Percentiles rank a stretch among this genome's conserved stretches.
Conservation (phyloP, 1,140 invertebrate genomes). For the Dinothrombium tinctorium region DNA sequence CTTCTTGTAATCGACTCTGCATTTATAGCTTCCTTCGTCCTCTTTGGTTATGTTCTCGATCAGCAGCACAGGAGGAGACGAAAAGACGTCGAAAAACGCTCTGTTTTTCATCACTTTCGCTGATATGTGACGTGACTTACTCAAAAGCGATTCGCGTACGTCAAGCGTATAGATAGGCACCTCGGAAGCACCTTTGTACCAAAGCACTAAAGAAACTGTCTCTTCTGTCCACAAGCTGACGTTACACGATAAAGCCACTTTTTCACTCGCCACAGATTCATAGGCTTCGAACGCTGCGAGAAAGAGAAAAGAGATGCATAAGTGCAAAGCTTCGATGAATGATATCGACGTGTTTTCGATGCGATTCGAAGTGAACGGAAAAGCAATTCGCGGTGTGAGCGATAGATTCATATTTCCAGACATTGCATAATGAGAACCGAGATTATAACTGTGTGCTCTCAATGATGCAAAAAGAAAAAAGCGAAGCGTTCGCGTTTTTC, state of each 20-base stretch:
- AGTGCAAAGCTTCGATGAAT: too few species aligned
- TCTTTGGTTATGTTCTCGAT: slow-evolving; percentile 45
- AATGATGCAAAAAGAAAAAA: too few species aligned
- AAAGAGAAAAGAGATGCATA: too few species aligned
- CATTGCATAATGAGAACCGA: too few species aligned
- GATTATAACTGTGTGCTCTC: too few species aligned
- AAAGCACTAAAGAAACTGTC: slow-evolving; percentile 51
- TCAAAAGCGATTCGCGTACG: slow-evolving; percentile 6
- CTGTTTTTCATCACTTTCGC: slow-evolving; percentile 13
- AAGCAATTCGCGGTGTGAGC: too few species aligned
- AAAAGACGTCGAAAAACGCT: slow-evolving; percentile 7
- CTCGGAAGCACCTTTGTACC: slow-evolving; percentile 43
- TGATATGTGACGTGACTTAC: slow-evolving; percentile 3
- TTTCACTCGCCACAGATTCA: too few species aligned
- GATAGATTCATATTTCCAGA: too few species aligned
- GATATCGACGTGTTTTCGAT: too few species aligned
- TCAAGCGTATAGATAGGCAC: slow-evolving; percentile 17
- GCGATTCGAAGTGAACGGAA: too few species aligned
- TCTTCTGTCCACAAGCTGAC: slow-evolving; percentile 40
- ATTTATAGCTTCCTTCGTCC: slow-evolving; percentile 65
- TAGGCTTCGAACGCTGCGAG: too few species aligned
- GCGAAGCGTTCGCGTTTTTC: too few species aligned
- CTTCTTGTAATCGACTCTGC: slow-evolving; percentile 65
- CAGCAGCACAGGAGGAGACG: slow-evolving; percentile 37
- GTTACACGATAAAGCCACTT: slow-evolving; percentile 52